phyloP scores from a whole-genome alignment of 2,888 invertebrate genomes.

The Odontocolon sp. region DNA sequence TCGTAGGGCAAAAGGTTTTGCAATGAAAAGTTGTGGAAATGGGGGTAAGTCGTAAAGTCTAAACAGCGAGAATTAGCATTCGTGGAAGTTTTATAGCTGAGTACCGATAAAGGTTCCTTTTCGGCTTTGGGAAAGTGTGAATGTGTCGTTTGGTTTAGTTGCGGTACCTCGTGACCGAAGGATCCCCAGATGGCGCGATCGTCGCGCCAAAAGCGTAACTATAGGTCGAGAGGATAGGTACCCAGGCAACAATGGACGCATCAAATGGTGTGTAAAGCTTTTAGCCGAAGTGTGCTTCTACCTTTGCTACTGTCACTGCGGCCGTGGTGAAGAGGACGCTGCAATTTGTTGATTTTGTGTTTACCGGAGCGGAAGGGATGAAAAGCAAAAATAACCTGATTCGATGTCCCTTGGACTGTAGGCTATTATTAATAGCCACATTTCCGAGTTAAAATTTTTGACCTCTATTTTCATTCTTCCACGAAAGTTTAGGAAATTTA shows the following conservation, averaged over 20 bases:
- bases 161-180: background rate
- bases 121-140: background rate
- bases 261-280: constrained; percentile 70
- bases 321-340: constrained; percentile 39
- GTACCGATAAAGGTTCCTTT: constrained; percentile 13
- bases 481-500: too few relatives aligned
- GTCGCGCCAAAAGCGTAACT: background rate
- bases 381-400: background rate
- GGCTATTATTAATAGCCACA: background rate
- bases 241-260: constrained; percentile 63
- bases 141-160: background rate
- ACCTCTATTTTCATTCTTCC: too few relatives aligned
- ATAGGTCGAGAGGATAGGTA: constrained; percentile 53
- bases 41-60: constrained; percentile 11
- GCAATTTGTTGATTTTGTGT: constrained; percentile 63
- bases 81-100: constrained; percentile 1
- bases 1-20: background rate
- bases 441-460: too few relatives aligned
- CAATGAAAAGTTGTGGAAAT: background rate
- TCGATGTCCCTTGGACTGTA: background rate
- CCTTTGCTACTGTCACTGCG: constrained; percentile 2
- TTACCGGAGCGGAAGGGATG: constrained; percentile 56
- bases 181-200: background rate
- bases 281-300: constrained; percentile 64
- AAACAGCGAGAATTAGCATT: constrained; percentile 9